phyloP scores from a whole-genome alignment of 1,140 invertebrate species.

The Platyscapa corneri region DNA sequence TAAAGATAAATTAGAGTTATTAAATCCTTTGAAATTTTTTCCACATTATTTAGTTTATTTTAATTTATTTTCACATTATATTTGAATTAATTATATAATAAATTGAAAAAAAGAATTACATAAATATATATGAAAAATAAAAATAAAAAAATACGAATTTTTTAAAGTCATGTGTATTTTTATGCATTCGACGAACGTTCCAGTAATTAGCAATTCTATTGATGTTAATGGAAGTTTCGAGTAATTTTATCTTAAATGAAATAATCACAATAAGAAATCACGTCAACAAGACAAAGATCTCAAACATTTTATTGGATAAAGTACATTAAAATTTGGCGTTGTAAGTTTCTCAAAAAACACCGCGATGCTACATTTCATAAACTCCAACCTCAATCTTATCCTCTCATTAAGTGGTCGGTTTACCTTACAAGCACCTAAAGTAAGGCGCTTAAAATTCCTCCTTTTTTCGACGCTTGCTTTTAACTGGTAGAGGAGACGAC shows the following conservation, averaged over 20 bases:
- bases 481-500: not conserved
- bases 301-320: not conserved
- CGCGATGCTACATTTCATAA: conserved; percentile 5
- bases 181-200: not conserved
- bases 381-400: conserved; percentile 6
- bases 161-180: not conserved
- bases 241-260: conserved; percentile 8
- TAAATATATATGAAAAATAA: not conserved
- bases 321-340: conserved; percentile 5
- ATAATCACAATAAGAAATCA: conserved; percentile 1
- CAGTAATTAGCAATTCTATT: not conserved
- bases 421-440: conserved; percentile 14
- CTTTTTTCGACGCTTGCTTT: conserved; percentile 12
- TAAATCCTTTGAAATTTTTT: not conserved
- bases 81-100: not conserved
- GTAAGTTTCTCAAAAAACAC: conserved; percentile 11
- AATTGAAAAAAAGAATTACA: not conserved
- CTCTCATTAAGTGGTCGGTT: conserved; percentile 23
- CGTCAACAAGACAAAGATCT: conserved; percentile 1
- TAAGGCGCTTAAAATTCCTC: conserved; percentile 24
- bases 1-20: not conserved
- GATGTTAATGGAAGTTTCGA: conserved; percentile 5
- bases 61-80: not conserved
- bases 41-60: not conserved
- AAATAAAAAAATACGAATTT: not conserved